phyloP scores from a whole-genome alignment of 2,113 vertebrate genomes.

The Pongo abelii region DNA sequence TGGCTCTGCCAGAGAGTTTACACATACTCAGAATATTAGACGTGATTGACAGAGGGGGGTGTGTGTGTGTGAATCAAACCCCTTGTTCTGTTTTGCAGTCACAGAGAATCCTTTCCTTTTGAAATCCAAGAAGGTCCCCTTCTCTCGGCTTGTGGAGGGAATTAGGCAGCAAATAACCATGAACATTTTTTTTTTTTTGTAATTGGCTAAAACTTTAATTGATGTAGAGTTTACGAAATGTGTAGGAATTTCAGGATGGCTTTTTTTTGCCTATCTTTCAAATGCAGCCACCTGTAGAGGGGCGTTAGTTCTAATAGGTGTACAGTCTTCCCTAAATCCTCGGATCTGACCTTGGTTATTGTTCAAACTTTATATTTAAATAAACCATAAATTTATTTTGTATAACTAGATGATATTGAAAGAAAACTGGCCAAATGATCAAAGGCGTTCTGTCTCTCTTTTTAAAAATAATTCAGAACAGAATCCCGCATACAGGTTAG shows the following conservation, averaged over 20 bases:
- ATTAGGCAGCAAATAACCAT: conserved; percentile 67
- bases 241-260: conserved; percentile 51
- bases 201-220: conserved; percentile 58
- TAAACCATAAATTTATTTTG: conserved; percentile 26
- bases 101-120: conserved; percentile 62
- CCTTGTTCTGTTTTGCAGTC: conserved; percentile 38
- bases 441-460: not conserved
- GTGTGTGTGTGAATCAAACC: conserved; percentile 64
- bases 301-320: not conserved
- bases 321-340: conserved; percentile 25
- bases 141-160: conserved; percentile 44
- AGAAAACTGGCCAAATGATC: conserved; percentile 6
- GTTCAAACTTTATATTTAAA: conserved; percentile 38
- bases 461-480: not conserved
- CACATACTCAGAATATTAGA: conserved; percentile 31
- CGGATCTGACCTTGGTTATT: conserved; percentile 11
- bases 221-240: not conserved
- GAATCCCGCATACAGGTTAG: conserved; percentile 13
- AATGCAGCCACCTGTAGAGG: not conserved
- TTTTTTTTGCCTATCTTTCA: conserved; percentile 52
- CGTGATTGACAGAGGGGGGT: conserved; percentile 52
- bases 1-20: conserved; percentile 36
- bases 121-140: conserved; percentile 70
- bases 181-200: not conserved
- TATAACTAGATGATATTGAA: conserved; percentile 45